Base-by-base conservation (phyloP, 1,140 invertebrate species). In the Solenopsis invicta region DNA sequence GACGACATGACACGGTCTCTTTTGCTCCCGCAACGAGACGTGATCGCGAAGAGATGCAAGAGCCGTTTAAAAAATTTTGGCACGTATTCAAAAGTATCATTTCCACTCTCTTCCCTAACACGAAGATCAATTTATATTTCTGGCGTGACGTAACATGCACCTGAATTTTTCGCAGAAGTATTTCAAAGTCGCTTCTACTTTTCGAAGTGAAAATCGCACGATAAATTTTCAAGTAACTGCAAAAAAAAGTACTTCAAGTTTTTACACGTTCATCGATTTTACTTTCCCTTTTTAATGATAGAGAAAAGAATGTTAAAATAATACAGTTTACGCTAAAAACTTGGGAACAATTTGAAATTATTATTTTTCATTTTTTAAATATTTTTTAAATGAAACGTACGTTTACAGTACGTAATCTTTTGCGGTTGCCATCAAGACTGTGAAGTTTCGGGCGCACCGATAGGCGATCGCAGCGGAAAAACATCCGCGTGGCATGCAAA, bases 401-500 rank as follows among this genome's bases (percentile, higher is more conserved):
- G 16, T 54, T 29, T 9, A 18, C 9, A 41, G 16, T 34, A 54
- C 18, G 18, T n/a, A n/a, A n/a, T n/a, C n/a, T n/a, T n/a, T 48
- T 64, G 56, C 21, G 24, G 16, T 50, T 41, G 29, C 12, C 24
- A 75, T 29, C 61, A 48, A n/a, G 41, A 66, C 10, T 10, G 34
- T 24, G 41, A 66, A 37, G 50, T 88, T 85, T 80, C 54, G 10
- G 54, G 29, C 56, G 62, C 69, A 48, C 77, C 62, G 52, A 82
- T 52, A 52, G n/a, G 37, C 10, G 16, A 21, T 24, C 56, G 12
- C n/a, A 18, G 34, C 16, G 56, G 48, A 64, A 59, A 75, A 21
- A 52, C 3, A 59, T 41, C 59, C 37, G 21, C 37, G 59, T 16
- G 37, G 24, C 48, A 61, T 78, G 72, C 45, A 89, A 86, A 77